These are phyloP conservation scores for Abramis brama DNA, from an alignment of 2,113 vertebrate genomes.

Conservation along the genomic window DNA sequence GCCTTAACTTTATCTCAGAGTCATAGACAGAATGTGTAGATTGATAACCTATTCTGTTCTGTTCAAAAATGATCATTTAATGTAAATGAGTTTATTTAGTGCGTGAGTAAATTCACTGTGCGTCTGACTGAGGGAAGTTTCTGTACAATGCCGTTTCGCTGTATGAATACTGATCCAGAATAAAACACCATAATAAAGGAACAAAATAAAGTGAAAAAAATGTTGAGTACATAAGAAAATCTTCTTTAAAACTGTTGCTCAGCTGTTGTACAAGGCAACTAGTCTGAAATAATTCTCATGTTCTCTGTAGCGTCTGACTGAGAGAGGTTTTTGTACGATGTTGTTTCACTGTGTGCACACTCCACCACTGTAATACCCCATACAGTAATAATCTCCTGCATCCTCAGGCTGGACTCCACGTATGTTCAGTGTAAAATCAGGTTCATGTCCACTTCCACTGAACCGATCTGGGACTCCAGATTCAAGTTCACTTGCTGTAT, in stretches of 20 bases:
- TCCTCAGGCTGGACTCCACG: conserved; percentile 20
- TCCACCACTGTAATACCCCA: rapidly evolving
- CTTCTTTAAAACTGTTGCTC: too few relatives aligned
- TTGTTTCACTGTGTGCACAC: not conserved
- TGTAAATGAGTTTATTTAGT: too few relatives aligned
- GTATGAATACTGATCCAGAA: not conserved
- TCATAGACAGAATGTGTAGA: too few relatives aligned
- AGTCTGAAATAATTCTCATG: too few relatives aligned
- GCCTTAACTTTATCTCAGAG: too few relatives aligned
- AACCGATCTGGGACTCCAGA: not conserved
- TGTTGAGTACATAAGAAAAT: too few relatives aligned
- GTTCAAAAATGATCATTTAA: too few relatives aligned
- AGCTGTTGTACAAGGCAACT: too few relatives aligned
- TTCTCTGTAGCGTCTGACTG: not conserved
- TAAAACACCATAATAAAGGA: not conserved
- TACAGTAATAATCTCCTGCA: conserved; percentile 30
- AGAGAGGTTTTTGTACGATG: not conserved
- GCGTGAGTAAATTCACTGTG: too few relatives aligned
- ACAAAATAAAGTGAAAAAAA: too few relatives aligned
- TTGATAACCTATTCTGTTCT: too few relatives aligned
- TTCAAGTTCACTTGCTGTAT: rapidly evolving
- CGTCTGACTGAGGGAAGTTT: not conserved
- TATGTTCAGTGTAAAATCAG: conserved; percentile 4
- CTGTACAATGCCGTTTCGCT: not conserved
- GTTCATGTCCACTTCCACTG: not conserved